phyloP scores from a whole-genome alignment of 2,888 invertebrate species.

The Andrena fulva region DNA sequence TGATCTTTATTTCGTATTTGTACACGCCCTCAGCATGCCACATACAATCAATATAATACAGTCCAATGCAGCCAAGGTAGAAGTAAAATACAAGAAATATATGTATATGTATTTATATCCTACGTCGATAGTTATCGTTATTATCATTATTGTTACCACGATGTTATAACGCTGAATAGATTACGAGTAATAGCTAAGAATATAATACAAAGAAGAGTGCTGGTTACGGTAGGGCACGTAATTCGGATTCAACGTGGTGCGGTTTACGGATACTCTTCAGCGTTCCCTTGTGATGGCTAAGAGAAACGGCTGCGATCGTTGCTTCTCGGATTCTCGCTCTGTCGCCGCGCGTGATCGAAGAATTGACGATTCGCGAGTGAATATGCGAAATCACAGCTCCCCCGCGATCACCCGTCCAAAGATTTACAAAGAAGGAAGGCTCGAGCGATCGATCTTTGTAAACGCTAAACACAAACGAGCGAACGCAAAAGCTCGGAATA shows the following conservation, averaged over 20 bases:
- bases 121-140: slow-evolving; percentile 70
- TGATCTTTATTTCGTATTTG: slow-evolving; percentile 80
- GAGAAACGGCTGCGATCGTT: slow-evolving; percentile 31
- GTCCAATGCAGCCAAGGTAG: slow-evolving; percentile 81
- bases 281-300: slow-evolving; percentile 18
- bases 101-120: slow-evolving; percentile 78
- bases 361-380: slow-evolving; percentile 20
- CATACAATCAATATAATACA: slow-evolving; percentile 82
- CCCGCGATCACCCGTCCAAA: slow-evolving; percentile 16
- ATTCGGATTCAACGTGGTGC: slow-evolving; percentile 70
- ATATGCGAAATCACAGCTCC: slow-evolving; percentile 58
- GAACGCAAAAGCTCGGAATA: slow-evolving; percentile 30
- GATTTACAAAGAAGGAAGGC: slow-evolving; percentile 17
- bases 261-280: slow-evolving; percentile 46
- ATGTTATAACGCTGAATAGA: slow-evolving; percentile 77
- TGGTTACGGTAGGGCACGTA: slow-evolving; percentile 74
- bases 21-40: slow-evolving; percentile 82
- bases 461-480: neutral
- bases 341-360: slow-evolving; percentile 21
- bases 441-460: neutral
- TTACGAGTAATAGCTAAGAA: slow-evolving; percentile 75
- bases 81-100: slow-evolving; percentile 81
- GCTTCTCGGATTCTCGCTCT: slow-evolving; percentile 10
- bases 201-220: slow-evolving; percentile 78
- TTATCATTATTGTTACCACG: slow-evolving; percentile 76